Evolutionary conservation across 2,113 vertebrate species (phyloP), one percentile per base, ranked within the genome.

Genomic region (Columbina picui): DNA sequence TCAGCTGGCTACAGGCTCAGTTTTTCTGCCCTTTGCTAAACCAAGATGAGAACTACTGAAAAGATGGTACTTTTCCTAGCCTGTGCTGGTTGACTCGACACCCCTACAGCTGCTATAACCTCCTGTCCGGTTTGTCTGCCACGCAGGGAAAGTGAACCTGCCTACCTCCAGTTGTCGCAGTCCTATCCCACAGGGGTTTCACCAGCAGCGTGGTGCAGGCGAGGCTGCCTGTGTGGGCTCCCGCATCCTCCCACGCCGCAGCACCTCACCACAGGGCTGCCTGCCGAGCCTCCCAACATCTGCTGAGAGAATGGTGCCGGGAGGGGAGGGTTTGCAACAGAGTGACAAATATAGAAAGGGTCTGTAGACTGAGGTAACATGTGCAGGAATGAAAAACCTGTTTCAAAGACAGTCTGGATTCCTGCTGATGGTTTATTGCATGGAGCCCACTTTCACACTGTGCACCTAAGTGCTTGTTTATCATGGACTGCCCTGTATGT

Each of bases 21-120:
- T 39, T 82, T 67, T 77, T 14, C 36, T 55, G 45, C 38, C 47
- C 22, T 55, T 68, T 0, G 0, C 43, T 30, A 30, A 45, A 14
- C 60, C 57, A 8, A 41, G 53, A 59, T 25, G 23, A 71, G 60
- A 49, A n/a, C n/a, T 45, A 3, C 14, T 1, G 3, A 70, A 55
- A 52, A 47, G 53, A 61, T 3, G 22, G 10, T 26, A 11, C 39
- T 76, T 79, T 25, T 2, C 4, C 43, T 30, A 45, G 63, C 32
- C n/a, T 9, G 1, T 23, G 2, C 8, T 0, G 0, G 25, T 45
- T 8, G 2, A 45, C 67, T 43, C 3, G 50, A 7, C 29, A 18
- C 29, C 36, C 34, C 12, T 32, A 22, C 22, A 47, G 76, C 59
- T 68, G 56, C 71, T 21, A 0, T 38, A 30, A 13, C 9, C 23